Conservation (phyloP, 2,797 vertebrate genomes). For the Vireo griseus region DNA sequence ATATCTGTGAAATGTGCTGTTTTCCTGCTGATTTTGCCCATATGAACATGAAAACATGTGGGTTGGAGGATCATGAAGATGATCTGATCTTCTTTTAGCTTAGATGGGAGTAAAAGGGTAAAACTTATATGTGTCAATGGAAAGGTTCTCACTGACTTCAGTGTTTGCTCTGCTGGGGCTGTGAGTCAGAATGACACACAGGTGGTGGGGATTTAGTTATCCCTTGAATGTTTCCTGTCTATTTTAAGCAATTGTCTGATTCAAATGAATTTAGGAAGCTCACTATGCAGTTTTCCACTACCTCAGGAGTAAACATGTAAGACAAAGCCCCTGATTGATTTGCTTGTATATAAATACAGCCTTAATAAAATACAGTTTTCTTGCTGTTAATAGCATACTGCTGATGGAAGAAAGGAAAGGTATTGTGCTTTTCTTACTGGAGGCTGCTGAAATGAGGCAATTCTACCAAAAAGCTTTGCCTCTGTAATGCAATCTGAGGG, state of each 20-base stretch:
- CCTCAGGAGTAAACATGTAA: background rate
- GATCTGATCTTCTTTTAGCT: background rate
- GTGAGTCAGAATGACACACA: background rate
- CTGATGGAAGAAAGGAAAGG: background rate
- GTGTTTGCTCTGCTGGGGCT: background rate
- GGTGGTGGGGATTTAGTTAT: background rate
- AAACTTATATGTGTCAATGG: background rate
- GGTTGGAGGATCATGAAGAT: background rate
- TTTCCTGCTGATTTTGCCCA: background rate
- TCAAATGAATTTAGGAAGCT: background rate
- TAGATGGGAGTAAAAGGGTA: background rate
- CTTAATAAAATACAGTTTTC: background rate
- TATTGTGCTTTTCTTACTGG: background rate
- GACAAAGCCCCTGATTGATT: background rate
- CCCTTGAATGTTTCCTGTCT: background rate
- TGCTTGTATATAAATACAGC: background rate
- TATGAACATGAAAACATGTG: background rate
- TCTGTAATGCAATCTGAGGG: background rate
- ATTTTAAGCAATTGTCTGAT: background rate
- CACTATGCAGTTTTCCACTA: background rate
- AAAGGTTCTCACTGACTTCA: background rate
- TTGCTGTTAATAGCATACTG: background rate
- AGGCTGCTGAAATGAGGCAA: background rate
- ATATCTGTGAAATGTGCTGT: background rate
- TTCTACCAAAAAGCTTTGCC: background rate